Base-by-base conservation (phyloP, 2,113 vertebrate species). In the Perca flavescens region DNA sequence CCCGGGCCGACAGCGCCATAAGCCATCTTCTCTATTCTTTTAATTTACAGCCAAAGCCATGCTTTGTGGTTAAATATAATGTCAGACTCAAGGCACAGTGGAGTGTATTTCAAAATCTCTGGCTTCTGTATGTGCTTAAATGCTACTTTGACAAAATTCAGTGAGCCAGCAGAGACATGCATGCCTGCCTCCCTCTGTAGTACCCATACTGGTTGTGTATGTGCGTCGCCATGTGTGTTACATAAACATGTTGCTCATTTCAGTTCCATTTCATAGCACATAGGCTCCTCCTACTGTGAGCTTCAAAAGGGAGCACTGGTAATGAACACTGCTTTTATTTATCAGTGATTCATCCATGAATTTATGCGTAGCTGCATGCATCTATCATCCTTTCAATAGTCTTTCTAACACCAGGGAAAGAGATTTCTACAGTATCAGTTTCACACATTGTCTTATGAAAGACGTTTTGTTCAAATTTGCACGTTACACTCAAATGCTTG, bases 71-170 rank as follows among this genome's bases (percentile, higher is more conserved):
- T 75, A 62, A 77, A 87, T 85, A 77, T 89, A 89, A 93, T 91
- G 91, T 87, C 88, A 90, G 91, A 77, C 85, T 92, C 64, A 79
- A 72, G 87, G 73, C 87, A 67, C 31, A 15, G 58, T 52, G 79
- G 84, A 86, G 88, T 57, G 31, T 93, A 87, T 94, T 89, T 92
- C 87, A 87, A 90, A 90, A 87, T 61, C 86, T 77, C 88, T 92
- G 75, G 77, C 88, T 92, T 87, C 86, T 88, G 88, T 90, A 64
- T 80, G 66, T 75, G 77, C 84, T 84, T 85, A 85, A 90, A 76
- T 85, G 79, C 74, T 84, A 74, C 82, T 85, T 84, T 81, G 77
- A 87, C 90, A 92, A 79, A 79, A 89, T 81, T 83, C 62, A 43
- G 65, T 66, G 83, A 57, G 74, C 75, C 71, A 81, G 84, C 69